Conservation (phyloP, 2,113 vertebrate genomes). For the Rhinoderma darwinii region DNA sequence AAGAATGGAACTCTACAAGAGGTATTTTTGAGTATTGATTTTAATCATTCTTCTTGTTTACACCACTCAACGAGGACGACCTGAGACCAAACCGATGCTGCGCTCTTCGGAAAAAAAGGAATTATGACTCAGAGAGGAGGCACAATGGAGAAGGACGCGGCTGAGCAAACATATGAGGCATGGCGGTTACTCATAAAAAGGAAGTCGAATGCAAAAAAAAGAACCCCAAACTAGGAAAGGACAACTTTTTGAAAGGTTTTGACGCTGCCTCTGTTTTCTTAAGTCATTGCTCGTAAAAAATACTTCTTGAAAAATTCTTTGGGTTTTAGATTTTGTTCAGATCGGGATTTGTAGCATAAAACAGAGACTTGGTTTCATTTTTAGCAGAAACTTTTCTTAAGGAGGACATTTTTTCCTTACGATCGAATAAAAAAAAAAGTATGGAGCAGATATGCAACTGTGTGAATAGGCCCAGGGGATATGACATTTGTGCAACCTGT, state of each 20-base stretch:
- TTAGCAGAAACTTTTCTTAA: not conserved
- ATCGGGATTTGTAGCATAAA: not conserved
- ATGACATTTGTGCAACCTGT: too few relatives aligned
- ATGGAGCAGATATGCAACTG: too few relatives aligned
- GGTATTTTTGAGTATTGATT: conserved; percentile 36
- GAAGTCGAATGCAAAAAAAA: not conserved
- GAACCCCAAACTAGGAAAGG: not conserved
- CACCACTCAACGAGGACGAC: not conserved
- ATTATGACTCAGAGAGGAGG: not conserved
- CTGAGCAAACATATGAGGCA: not conserved
- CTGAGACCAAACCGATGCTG: not conserved
- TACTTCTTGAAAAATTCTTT: not conserved
- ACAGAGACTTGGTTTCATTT: not conserved
- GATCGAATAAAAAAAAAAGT: too few relatives aligned
- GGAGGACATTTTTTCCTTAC: too few relatives aligned
- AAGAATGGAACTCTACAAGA: not conserved
- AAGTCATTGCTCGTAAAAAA: not conserved
- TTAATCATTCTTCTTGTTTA: conserved; percentile 25
- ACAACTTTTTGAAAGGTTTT: not conserved
- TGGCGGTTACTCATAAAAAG: too few relatives aligned
- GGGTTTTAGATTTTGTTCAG: not conserved
- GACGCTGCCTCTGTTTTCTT: not conserved
- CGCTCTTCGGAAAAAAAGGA: not conserved
- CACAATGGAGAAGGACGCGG: not conserved
- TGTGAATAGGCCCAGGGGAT: too few relatives aligned